Evolutionary conservation across 2,888 invertebrate species (phyloP).

Genomic region (Dioctria rufipes): DNA sequence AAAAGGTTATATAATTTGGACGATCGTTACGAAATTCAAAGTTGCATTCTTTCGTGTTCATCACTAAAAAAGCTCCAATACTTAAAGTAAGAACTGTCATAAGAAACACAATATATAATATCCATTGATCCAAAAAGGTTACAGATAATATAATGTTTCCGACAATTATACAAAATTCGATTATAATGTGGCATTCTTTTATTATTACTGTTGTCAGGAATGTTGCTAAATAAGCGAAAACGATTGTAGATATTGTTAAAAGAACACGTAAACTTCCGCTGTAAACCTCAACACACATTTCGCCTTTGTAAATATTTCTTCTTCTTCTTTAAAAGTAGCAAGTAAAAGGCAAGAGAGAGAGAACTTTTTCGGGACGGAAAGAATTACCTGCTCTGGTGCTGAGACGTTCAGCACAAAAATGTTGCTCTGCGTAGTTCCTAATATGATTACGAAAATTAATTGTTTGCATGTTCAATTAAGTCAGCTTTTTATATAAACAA

Average conservation of each 20-base stretch:
- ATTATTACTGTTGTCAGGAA: not conserved
- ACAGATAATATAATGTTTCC: not conserved
- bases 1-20: slow-evolving; percentile 73
- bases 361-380: too few species aligned
- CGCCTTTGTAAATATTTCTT: too few species aligned
- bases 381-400: too few species aligned
- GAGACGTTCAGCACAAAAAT: too few species aligned
- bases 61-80: accelerated
- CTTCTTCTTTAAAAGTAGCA: too few species aligned
- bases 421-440: too few species aligned
- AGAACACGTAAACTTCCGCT: not conserved
- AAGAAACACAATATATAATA: not conserved
- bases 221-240: not conserved
- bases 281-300: not conserved
- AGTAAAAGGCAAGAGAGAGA: too few species aligned
- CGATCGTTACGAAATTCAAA: not conserved
- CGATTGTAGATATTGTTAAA: slow-evolving; percentile 18
- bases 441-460: too few species aligned
- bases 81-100: not conserved
- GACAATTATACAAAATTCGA: not conserved
- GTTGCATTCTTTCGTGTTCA: too few species aligned
- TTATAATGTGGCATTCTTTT: too few species aligned
- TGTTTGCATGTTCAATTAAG: too few species aligned
- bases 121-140: slow-evolving; percentile 21
- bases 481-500: too few species aligned